Base-by-base conservation (phyloP, 1,140 invertebrate genomes). In the Diploscapter pachys region DNA sequence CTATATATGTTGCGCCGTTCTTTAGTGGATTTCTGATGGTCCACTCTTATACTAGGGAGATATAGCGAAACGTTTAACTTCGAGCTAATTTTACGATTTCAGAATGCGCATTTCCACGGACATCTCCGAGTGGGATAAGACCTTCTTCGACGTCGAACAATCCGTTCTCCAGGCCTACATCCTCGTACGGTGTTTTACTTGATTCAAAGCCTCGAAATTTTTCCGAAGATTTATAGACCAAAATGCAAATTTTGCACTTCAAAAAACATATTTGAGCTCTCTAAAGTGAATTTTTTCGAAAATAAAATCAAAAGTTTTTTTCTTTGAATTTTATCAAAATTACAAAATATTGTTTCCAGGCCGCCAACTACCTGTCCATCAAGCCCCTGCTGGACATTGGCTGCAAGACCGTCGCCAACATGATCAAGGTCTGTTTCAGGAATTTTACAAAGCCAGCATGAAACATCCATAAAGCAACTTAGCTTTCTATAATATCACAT, bases 401-500 rank as follows among this genome's bases (percentile, higher is more conserved):
- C 63, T 65, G 63, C 63, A 65, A 65, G 48, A 49, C 63, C 31
- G 48, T 65, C 63, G 63, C 63, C 63, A 65, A 65, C 63, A 65
- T 65, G 63, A 65, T 65, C 63, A 65, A 11, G 63, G 71, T 71
- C 11, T 11, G 63, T 72, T 72, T 13, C 63, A 67, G 65, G 63
- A 71, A 11, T 72, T 71, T 72, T 9, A 9, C 9, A 49, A 63
- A 48, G 54, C 62, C 68, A 9, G 62, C 9, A 65, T 65, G 9
- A 9, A 13, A 48, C 9, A 11, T 65, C 8, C 31, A 11, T 2
- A 11, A 9, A 8, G 48, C 9, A 11, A 11, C 54, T 9, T 70
- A 31, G 13, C 48, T 72, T 6, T 72, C 64, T 13, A 31, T 8
- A 71, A 72, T 11, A 71, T 72, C 13, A 72, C 11, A 71, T 8